Evolutionary conservation across 2,113 vertebrate genomes (phyloP), one percentile per base, ranked within the genome.

Genomic region (Lanius ludovicianus): DNA sequence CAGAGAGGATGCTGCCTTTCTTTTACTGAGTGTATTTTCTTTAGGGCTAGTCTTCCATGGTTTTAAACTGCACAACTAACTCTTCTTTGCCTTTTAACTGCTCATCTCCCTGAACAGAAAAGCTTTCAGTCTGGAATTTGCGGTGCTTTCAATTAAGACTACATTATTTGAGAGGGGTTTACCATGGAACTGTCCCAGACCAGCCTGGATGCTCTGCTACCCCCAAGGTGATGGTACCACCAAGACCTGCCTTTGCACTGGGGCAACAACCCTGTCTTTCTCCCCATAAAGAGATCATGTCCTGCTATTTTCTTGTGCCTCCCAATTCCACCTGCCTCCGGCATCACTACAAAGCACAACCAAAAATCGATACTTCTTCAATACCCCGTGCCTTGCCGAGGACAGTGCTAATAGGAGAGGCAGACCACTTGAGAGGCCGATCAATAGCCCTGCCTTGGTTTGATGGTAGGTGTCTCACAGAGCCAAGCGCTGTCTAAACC

Each of bases 311-410:
- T 15, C 37, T 52, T 10, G 31, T 4, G 11, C n/a, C 18, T 91
- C 24, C 56, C 47, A 47, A 74, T 87, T 91, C 31, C 28, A 41
- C n/a, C 83, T 86, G 65, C 28, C 84, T 75, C 63, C 0, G 0
- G 37, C 65, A 69, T 55, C 60, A 9, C 77, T 42, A 42, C 31
- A 60, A 90, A 84, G 33, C 27, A 50, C 1, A 7, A 52, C 25
- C 27, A 90, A 92, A 90, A 95, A 96, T 95, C 96, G 3, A 89
- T 97, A 80, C 10, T 41, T 73, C 77, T 97, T 94, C 74, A 95
- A 44, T 33, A 33, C 25, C 17, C 24, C 13, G 23, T 49, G 52
- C 27, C 44, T 90, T 8, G 7, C 42, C 4, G 49, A 80, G 90
- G 75, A 77, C 93, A 62, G 69, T 31, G 69, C 86, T 97, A 96